phyloP scores from a whole-genome alignment of 2,888 invertebrate species.

The Lepas anatifera region DNA sequence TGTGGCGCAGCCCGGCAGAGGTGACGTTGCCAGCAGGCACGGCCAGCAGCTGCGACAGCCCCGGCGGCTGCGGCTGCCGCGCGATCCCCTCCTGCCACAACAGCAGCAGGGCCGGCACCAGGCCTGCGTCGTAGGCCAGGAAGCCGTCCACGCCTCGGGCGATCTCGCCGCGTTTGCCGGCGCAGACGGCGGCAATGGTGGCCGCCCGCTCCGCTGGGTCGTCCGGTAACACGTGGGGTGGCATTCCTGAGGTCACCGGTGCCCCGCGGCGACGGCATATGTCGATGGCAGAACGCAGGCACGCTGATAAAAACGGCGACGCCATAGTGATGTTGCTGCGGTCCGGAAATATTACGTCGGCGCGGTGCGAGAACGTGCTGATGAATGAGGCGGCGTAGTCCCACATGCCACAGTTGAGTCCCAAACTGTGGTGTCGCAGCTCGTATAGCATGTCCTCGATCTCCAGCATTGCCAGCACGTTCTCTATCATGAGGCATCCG shows the following conservation, averaged over 20 bases:
- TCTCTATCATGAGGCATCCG: slow-evolving; percentile 58
- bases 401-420: slow-evolving; percentile 62
- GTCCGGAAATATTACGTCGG: slow-evolving; percentile 51
- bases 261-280: slow-evolving; percentile 48
- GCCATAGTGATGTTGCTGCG: slow-evolving; percentile 53
- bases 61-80: not conserved
- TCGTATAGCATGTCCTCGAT: slow-evolving; percentile 55
- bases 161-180: slow-evolving; percentile 45
- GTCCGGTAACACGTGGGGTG: slow-evolving; percentile 47
- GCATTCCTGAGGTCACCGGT: slow-evolving; percentile 55
- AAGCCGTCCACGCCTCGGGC: slow-evolving; percentile 52
- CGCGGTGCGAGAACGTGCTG: slow-evolving; percentile 47
- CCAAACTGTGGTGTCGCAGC: slow-evolving; percentile 50
- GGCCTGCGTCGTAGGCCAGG: slow-evolving; percentile 51
- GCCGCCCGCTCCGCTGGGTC: no score
- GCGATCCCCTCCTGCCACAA: slow-evolving; percentile 12
- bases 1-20: slow-evolving; percentile 47
- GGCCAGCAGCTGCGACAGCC: not conserved
- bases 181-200: slow-evolving; percentile 37
- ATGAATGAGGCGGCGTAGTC: slow-evolving; percentile 56
- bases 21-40: slow-evolving; percentile 48
- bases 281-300: slow-evolving; percentile 46
- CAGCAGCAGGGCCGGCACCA: slow-evolving; percentile 44
- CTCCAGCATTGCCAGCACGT: slow-evolving; percentile 53
- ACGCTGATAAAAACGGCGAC: slow-evolving; percentile 48